phyloP scores from a whole-genome alignment of 1,140 invertebrate species.

The Aphelenchoides avenae region DNA sequence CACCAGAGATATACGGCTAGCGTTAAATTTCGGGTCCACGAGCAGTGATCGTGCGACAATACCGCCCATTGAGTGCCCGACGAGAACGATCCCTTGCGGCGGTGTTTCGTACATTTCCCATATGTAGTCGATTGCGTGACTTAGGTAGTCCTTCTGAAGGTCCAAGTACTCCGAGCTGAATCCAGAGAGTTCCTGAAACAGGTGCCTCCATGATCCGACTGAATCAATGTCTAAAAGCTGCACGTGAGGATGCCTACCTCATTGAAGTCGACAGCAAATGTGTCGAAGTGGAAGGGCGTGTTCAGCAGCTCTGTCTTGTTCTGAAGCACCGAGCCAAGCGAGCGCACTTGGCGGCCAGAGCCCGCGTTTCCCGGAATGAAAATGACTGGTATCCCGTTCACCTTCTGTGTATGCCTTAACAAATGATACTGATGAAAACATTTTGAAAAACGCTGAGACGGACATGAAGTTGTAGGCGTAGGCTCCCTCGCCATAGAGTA shows the following conservation, averaged over 20 bases:
- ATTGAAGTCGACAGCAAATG: slow-evolving; percentile 47
- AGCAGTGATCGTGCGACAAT: slow-evolving; percentile 32
- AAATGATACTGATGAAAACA: slow-evolving; percentile 16
- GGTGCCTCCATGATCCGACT: neutral
- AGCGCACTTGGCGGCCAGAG: slow-evolving; percentile 46
- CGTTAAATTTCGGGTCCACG: slow-evolving; percentile 8
- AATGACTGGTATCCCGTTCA: slow-evolving; percentile 40
- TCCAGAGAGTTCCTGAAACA: slow-evolving; percentile 40
- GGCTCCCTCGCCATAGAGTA: slow-evolving; percentile 43
- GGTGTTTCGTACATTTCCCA: slow-evolving; percentile 23
- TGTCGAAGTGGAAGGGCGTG: slow-evolving; percentile 43
- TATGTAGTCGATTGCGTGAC: slow-evolving; percentile 23
- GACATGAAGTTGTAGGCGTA: slow-evolving; percentile 30
- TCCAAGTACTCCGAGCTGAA: slow-evolving; percentile 34
- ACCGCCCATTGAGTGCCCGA: slow-evolving; percentile 50
- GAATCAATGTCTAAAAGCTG: neutral
- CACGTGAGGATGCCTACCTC: slow-evolving; percentile 30
- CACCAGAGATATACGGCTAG: slow-evolving; percentile 17
- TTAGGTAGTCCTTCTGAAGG: slow-evolving; percentile 31
- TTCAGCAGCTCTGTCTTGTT: slow-evolving; percentile 38
- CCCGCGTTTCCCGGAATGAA: slow-evolving; percentile 50
- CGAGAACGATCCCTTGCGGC: slow-evolving; percentile 32
- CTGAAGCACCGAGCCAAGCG: slow-evolving; percentile 43
- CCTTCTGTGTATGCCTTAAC: neutral
- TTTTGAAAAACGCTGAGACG: slow-evolving; percentile 7